phyloP scores from a whole-genome alignment of 1,140 invertebrate species.

The Drosophila ananassae region DNA sequence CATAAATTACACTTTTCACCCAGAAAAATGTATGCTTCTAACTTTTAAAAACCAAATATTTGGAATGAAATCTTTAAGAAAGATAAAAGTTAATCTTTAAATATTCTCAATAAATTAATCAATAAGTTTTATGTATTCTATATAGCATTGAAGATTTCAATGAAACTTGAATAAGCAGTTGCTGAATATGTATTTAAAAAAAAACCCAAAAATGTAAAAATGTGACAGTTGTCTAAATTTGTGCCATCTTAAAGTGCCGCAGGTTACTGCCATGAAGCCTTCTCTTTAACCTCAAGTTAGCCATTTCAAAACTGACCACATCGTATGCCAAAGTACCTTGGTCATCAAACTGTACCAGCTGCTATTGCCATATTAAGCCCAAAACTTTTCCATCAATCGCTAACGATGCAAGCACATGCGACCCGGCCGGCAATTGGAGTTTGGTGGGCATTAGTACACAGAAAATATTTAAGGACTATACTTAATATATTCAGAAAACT shows the following conservation, averaged over 20 bases:
- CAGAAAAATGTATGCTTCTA: too few relatives aligned
- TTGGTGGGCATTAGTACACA: slow-evolving; percentile 29
- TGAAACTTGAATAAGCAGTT: too few relatives aligned
- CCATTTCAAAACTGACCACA: slow-evolving; percentile 24
- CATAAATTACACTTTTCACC: too few relatives aligned
- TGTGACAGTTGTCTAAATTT: background rate
- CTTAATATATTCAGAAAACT: background rate
- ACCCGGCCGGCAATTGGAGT: slow-evolving; percentile 14
- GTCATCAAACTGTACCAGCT: slow-evolving; percentile 36
- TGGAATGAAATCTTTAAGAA: too few relatives aligned
- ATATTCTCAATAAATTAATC: too few relatives aligned
- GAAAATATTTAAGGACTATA: slow-evolving; percentile 1
- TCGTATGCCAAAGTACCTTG: slow-evolving; percentile 5
- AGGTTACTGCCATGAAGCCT: background rate
- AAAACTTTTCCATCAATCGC: slow-evolving; percentile 58
- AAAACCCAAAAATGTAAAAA: background rate
- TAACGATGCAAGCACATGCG: slow-evolving; percentile 44
- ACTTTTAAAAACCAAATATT: too few relatives aligned
- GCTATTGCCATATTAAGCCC: slow-evolving; percentile 16
- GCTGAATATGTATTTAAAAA: background rate
- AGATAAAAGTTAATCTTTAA: too few relatives aligned
- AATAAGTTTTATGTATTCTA: too few relatives aligned
- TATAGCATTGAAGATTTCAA: too few relatives aligned
- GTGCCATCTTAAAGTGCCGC: background rate
- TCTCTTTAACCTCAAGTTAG: slow-evolving; percentile 3